phyloP scores from a whole-genome alignment of 2,797 vertebrate species.

The Siniperca scherzeri region DNA sequence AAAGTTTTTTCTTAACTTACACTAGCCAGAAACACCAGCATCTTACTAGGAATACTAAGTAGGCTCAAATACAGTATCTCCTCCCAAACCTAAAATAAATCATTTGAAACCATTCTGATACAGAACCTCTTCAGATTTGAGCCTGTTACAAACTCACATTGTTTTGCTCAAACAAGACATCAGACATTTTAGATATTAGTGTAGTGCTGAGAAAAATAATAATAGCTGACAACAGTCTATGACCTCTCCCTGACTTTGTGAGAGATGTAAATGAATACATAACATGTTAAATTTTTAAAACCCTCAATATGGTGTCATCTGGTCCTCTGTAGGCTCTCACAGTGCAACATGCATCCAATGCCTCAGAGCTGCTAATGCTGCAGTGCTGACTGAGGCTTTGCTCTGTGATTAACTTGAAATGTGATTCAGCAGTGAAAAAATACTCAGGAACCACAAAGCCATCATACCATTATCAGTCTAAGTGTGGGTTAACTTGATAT shows the following conservation, averaged over 20 bases:
- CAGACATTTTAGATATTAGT: too few species aligned
- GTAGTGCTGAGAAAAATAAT: background rate
- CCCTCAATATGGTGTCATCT: conserved; percentile 75
- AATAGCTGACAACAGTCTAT: conserved; percentile 22
- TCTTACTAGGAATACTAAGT: background rate
- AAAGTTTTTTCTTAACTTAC: background rate
- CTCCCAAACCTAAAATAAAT: background rate
- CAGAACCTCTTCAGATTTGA: background rate
- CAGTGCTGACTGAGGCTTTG: conserved; percentile 39
- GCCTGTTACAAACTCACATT: background rate
- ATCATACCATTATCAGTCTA: background rate
- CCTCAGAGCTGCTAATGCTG: conserved; percentile 56
- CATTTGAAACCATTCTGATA: background rate
- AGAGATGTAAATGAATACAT: conserved; percentile 64
- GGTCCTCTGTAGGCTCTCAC: conserved; percentile 61
- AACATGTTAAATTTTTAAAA: conserved; percentile 70
- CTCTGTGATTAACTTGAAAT: conserved; percentile 32
- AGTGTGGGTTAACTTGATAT: background rate
- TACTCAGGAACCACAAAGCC: conserved; percentile 5
- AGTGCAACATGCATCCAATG: conserved; percentile 44
- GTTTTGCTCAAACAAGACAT: too few species aligned
- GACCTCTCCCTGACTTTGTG: conserved; percentile 68
- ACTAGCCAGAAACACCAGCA: background rate
- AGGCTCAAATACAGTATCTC: background rate
- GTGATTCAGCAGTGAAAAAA: conserved; percentile 28